Evolutionary conservation across 2,888 invertebrate genomes (phyloP), one percentile per base, ranked within the genome.

Genomic region (Carabus problematicus): DNA sequence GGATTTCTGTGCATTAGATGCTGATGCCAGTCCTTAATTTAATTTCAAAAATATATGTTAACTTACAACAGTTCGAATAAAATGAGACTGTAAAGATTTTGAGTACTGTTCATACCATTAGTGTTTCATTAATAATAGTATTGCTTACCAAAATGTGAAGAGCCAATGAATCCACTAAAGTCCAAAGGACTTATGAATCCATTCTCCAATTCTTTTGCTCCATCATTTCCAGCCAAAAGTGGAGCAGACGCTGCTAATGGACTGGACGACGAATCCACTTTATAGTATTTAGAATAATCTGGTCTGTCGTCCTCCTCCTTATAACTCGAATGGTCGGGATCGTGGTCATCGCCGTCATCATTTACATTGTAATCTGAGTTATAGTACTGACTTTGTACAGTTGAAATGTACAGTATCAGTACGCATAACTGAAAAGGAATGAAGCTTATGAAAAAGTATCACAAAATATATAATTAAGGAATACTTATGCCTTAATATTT

Each of bases 151-250:
- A 80, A 80, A 73, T 81, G 79, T 71, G 80, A 82, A 62, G 83
- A 79, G 62, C 82, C 79, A 72, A 87, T 85, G 75, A 87, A 81
- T n/a, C 84, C 80, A 8, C 83, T 82, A 75, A 86, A 88, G 78
- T 87, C 87, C 76, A 85, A 79, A 11, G 86, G 84, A 71, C 84
- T 82, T 19, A 85, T 84, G 75, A 84, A 85, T 73, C 84, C 85
- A 73, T 79, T 79, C 71, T 81, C 79, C 55, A 77, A 75, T 59
- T 70, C 63, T 54, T 67, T 56, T 68, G 59, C n/a, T 60, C 69
- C 59, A 70, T 19, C 9, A 47, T 67, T 64, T 41, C 66, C 16
- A 39, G 56, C 64, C 43, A 64, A 43, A 55, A 69, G 64, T 52
- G 70, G 63, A 64, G 67, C 72, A 47, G 70, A 63, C 9, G 70